Conservation (phyloP, 2,113 vertebrate species). For the Brachypodius melanocephalos region DNA sequence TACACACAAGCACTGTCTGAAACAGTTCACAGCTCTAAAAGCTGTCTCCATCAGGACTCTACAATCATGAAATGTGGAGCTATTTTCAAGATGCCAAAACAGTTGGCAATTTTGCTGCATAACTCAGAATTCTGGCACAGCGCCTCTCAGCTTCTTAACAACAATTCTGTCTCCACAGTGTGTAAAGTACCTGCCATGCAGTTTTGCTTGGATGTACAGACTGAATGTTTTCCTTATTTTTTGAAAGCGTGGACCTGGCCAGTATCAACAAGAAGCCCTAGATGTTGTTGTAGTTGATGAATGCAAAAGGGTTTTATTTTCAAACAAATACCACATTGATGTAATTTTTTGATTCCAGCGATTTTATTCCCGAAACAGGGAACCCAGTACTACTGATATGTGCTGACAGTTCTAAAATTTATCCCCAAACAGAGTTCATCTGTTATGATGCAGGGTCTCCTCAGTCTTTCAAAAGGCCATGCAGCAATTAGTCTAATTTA, state of each 20-base stretch:
- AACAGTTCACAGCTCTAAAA: background rate
- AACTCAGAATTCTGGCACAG: background rate
- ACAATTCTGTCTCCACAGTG: background rate
- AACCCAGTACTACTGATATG: background rate
- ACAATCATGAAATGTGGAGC: background rate
- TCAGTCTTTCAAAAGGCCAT: background rate
- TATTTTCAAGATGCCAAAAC: background rate
- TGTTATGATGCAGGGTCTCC: background rate
- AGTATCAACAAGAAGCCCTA: background rate
- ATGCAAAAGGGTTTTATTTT: background rate
- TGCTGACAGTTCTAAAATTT: background rate
- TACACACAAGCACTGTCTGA: background rate
- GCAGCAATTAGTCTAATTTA: background rate
- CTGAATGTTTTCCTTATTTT: background rate
- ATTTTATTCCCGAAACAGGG: background rate
- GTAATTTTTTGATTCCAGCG: background rate
- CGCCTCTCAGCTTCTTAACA: background rate
- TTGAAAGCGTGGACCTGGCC: background rate
- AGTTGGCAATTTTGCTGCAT: background rate
- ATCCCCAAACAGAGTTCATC: background rate
- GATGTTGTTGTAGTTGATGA: background rate
- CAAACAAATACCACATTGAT: background rate
- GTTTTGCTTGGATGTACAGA: background rate
- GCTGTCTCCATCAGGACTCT: background rate
- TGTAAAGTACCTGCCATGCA: background rate